Evolutionary conservation across 2,888 invertebrate species (phyloP).

Genomic region (Deilephila elpenor): DNA sequence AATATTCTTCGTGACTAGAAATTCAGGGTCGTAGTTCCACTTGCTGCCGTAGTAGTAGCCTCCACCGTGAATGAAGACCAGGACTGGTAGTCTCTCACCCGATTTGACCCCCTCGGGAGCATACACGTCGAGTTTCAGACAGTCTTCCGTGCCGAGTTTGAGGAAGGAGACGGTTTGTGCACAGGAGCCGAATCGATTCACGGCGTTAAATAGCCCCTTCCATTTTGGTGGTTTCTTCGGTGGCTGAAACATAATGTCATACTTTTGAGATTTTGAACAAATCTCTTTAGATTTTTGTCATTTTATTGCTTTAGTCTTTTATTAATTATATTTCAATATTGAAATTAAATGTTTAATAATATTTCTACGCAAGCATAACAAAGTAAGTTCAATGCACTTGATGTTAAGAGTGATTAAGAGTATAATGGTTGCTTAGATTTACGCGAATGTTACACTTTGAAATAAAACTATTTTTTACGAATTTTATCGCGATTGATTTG

Average conservation of each 20-base stretch:
- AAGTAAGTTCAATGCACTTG: too few species aligned
- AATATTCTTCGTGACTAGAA: slow-evolving; percentile 68
- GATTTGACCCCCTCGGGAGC: slow-evolving; percentile 53
- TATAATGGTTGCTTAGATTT: too few species aligned
- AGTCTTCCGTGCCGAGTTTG: slow-evolving; percentile 67
- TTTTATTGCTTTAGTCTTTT: too few species aligned
- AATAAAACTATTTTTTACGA: too few species aligned
- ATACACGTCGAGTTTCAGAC: slow-evolving; percentile 70
- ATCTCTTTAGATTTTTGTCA: too few species aligned
- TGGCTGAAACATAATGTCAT: slow-evolving; percentile 52
- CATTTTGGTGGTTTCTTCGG: slow-evolving; percentile 63
- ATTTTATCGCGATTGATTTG: too few species aligned
- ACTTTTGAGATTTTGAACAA: too few species aligned
- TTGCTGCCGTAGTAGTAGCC: slow-evolving; percentile 76
- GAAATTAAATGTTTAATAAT: too few species aligned
- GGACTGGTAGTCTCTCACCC: slow-evolving; percentile 60
- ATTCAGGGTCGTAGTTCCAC: slow-evolving; percentile 73
- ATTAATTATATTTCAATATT: too few species aligned
- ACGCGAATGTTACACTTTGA: too few species aligned
- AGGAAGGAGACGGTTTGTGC: slow-evolving; percentile 61
- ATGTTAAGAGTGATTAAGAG: too few species aligned
- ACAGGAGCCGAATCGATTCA: slow-evolving; percentile 59
- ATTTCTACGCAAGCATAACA: too few species aligned
- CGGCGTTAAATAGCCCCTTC: slow-evolving; percentile 63
- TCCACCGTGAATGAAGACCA: slow-evolving; percentile 76